phyloP scores from a whole-genome alignment of 2,797 vertebrate species.

The Phataginus tricuspis region DNA sequence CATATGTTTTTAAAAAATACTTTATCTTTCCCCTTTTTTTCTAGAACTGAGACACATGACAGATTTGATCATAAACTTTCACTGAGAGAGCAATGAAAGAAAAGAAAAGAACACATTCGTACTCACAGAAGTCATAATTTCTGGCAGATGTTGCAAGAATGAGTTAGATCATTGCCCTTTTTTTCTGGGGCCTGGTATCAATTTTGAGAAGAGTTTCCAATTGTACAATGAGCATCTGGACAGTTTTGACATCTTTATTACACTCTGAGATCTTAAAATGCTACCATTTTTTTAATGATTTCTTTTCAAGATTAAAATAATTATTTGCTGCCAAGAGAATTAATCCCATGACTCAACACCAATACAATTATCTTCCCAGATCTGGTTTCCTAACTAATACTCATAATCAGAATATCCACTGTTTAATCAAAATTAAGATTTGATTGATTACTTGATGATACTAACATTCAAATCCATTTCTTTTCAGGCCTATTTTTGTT shows the following conservation, averaged over 20 bases:
- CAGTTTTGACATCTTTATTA: slow-evolving; percentile 61
- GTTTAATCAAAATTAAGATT: slow-evolving; percentile 46
- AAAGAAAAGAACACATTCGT: background rate
- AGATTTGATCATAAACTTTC: slow-evolving; percentile 21
- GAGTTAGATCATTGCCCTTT: slow-evolving; percentile 43
- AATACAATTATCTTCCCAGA: slow-evolving; percentile 21
- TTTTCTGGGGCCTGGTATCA: background rate
- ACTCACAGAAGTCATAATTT: background rate
- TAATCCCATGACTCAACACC: slow-evolving; percentile 15
- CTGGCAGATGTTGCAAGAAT: slow-evolving; percentile 54
- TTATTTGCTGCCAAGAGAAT: slow-evolving; percentile 35
- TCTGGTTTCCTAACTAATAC: background rate
- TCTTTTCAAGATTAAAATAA: slow-evolving; percentile 51
- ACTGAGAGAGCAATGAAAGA: slow-evolving; percentile 25
- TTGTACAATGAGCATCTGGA: slow-evolving; percentile 61
- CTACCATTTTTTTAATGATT: slow-evolving; percentile 69
- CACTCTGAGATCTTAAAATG: slow-evolving; percentile 41
- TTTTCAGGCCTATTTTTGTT: slow-evolving; percentile 11
- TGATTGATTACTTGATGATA: slow-evolving; percentile 30
- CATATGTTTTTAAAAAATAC: slow-evolving; percentile 6
- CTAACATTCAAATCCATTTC: slow-evolving; percentile 28
- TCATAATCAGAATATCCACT: background rate
- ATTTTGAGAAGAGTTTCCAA: slow-evolving; percentile 62
- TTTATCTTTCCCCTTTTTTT: slow-evolving; percentile 14
- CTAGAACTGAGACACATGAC: slow-evolving; percentile 9